Base-by-base conservation (phyloP, 2,797 vertebrate genomes). In the Intellagama lesueurii region DNA sequence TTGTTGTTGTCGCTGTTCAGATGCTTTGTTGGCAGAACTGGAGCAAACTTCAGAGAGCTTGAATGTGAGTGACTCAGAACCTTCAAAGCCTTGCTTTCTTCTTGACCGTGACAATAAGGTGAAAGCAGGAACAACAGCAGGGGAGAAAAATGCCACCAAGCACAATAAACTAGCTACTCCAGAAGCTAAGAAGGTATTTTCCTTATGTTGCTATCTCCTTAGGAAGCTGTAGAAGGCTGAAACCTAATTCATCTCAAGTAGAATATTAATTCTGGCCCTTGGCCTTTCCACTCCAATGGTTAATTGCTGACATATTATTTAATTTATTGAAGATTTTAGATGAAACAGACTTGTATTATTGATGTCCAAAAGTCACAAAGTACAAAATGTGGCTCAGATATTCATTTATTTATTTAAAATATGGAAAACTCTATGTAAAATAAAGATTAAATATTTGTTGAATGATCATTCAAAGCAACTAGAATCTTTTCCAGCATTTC, bases 1-100 rank as follows among this genome's bases (percentile, higher is more conserved):
- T 16, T 87, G 52, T 35, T 86, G 40, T 86, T 81, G 40, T 40
- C 40, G 40, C 40, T 40, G 16, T 81, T 24, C 16, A 97, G 97
- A 97, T 88, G 95, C 96, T 69, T 94, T 97, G 87, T 92, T 97
- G 88, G 94, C 90, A 56, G 96, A 97, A 87, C 89, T 97, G 92
- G 96, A 97, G 83, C 81, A 91, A 52, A 95, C 95, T 35, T 92
- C 93, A 11, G 1, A 0, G 7, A 90, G 79, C 5, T 83, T 95
- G 44, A 90, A 87, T 87, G 93, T 94, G 64, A 90, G 72, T 83
- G 87, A 89, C 40, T 89, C 92, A 8, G 5, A 82, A 70, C 70
- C 83, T 86, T 60, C 3, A 47, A 82, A 86, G 26, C 80, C 81
- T 40, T 0, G 0, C 1, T 2, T 0, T 7, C 5, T 76, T 1